Percentiles rank a stretch among this genome's conserved stretches.
These are phyloP conservation scores for Ondatra zibethicus DNA, from an alignment of 2,113 vertebrate species.

Conservation along the genomic window DNA sequence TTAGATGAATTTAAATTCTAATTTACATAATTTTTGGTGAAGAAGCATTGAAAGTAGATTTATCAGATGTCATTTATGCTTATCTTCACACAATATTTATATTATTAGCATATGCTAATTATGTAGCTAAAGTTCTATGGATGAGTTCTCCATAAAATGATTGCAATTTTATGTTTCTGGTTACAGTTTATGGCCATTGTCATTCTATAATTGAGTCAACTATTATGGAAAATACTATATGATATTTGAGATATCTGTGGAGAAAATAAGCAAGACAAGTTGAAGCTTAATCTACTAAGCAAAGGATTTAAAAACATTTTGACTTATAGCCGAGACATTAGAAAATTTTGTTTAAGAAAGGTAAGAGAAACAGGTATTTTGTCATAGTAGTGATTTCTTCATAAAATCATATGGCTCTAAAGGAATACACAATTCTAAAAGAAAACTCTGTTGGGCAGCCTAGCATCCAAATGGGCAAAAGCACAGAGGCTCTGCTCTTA, in stretches of 20 bases:
- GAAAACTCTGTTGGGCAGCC: neutral
- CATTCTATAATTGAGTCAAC: neutral
- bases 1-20: neutral
- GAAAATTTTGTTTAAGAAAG: slow-evolving; percentile 22
- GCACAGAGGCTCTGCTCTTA: neutral
- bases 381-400: neutral
- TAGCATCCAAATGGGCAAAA: neutral
- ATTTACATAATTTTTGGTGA: neutral
- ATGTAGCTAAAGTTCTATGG: neutral
- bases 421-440: neutral
- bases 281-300: neutral
- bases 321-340: slow-evolving; percentile 22
- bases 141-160: neutral
- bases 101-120: neutral
- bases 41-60: neutral
- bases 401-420: neutral
- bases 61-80: neutral
- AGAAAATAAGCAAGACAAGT: neutral
- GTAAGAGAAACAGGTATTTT: neutral
- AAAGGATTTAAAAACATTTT: slow-evolving; percentile 29
- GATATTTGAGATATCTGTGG: neutral
- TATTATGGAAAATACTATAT: neutral
- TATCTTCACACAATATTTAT: neutral
- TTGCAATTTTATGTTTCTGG: neutral
- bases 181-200: neutral